Evolutionary conservation across 1,140 invertebrate species (phyloP).

Genomic region (Proales similis): DNA sequence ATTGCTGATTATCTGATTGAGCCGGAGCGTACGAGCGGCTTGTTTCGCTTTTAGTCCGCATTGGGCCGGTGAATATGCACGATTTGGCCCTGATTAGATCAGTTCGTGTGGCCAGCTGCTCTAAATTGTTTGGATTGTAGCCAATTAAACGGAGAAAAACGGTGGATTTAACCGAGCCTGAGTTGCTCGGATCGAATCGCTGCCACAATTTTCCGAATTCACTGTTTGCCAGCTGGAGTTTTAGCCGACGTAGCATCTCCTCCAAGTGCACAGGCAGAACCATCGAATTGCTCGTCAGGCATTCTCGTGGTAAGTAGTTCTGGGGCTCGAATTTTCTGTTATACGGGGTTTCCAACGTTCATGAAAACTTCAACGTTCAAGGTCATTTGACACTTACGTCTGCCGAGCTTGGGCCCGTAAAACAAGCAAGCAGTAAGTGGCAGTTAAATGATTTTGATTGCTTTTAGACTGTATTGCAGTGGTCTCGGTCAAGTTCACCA

Average conservation of each 20-base stretch:
- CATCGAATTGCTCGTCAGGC: slow-evolving; percentile 4
- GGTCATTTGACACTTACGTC: too few relatives aligned
- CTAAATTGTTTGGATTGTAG: slow-evolving; percentile 3
- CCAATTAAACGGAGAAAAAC: slow-evolving; percentile 21
- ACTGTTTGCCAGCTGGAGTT: not conserved
- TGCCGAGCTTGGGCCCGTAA: slow-evolving; percentile 2
- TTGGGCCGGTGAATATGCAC: not conserved
- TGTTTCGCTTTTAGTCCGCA: not conserved
- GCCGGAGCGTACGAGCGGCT: not conserved
- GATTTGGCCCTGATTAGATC: not conserved
- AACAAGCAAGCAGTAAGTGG: slow-evolving; percentile 3
- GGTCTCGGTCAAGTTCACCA: too few relatives aligned
- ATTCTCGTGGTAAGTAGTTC: slow-evolving; percentile 26
- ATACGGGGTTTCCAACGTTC: not conserved
- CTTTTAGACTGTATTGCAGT: too few relatives aligned
- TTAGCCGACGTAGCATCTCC: not conserved
- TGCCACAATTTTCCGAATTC: slow-evolving; percentile 33
- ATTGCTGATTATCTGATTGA: not conserved
- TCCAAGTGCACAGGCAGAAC: slow-evolving; percentile 22
- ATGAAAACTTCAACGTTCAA: too few relatives aligned
- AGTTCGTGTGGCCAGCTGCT: slow-evolving; percentile 4
- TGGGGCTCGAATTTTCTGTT: slow-evolving; percentile 13
- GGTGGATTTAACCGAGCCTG: not conserved
- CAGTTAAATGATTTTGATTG: too few relatives aligned
- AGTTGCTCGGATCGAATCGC: slow-evolving; percentile 24